phyloP scores from a whole-genome alignment of 2,113 vertebrate genomes.

The Myiopsitta monachus region DNA sequence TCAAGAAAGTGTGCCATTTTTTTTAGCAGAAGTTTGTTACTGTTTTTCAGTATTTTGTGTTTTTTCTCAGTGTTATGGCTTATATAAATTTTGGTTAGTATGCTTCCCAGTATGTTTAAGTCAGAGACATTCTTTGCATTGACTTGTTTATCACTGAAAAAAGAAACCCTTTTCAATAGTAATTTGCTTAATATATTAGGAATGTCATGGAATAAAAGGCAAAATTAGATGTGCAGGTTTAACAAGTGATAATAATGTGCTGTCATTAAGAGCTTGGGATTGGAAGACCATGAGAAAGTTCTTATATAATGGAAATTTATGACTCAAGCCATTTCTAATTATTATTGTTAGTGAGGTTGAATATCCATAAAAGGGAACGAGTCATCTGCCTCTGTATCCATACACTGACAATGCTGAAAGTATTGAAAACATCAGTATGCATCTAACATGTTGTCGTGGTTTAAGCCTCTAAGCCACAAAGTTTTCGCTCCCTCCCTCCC shows the following conservation, averaged over 20 bases:
- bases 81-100: not conserved
- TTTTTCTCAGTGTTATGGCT: not conserved
- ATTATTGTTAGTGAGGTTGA: not conserved
- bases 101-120: not conserved
- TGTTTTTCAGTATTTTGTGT: not conserved
- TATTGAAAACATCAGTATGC: not conserved
- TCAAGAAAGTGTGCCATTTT: not conserved
- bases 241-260: not conserved
- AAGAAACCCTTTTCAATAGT: not conserved
- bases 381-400: not conserved
- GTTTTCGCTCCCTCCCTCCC: too few species aligned
- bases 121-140: not conserved
- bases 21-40: not conserved
- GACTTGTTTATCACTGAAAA: not conserved
- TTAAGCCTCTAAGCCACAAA: too few species aligned
- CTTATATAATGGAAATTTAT: not conserved
- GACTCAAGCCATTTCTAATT: not conserved
- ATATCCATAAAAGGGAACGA: not conserved
- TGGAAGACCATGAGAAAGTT: not conserved
- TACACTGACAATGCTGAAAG: not conserved
- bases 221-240: not conserved
- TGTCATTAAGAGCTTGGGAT: not conserved
- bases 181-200: not conserved
- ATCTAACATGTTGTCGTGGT: not conserved
- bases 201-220: not conserved